Percentiles rank a stretch among this genome's conserved stretches.
phyloP scores from a whole-genome alignment of 2,113 vertebrate genomes.

The Tiliqua scincoides region DNA sequence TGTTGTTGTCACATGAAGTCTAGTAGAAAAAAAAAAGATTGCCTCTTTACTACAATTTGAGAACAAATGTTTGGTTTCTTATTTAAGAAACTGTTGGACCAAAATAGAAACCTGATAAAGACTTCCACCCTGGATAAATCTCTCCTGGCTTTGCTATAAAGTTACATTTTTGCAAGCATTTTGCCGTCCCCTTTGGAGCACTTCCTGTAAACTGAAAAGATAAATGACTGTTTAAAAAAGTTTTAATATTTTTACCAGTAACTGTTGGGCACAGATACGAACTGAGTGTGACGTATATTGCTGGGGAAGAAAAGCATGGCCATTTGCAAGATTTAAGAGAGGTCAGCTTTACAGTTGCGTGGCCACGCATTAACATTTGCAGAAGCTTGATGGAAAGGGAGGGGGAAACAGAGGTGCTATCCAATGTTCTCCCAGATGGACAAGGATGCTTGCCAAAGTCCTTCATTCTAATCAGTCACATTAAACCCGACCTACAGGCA shows the following conservation, averaged over 20 bases:
- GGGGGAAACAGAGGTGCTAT: conserved; percentile 15
- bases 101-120: no score
- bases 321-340: conserved; percentile 73
- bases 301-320: conserved; percentile 61
- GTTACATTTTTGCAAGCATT: not conserved
- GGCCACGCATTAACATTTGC: conserved; percentile 67
- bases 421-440: conserved; percentile 51
- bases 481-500: conserved; percentile 63
- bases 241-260: conserved; percentile 72
- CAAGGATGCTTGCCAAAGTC: conserved; percentile 63
- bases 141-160: not conserved
- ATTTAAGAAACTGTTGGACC: no score
- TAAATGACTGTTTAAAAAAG: conserved; percentile 54
- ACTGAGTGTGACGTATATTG: conserved; percentile 39
- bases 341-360: conserved; percentile 67
- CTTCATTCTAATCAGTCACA: conserved; percentile 62
- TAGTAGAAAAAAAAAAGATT: no score
- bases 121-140: no score
- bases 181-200: not conserved
- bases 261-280: conserved; percentile 21
- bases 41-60: no score
- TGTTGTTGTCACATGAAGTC: no score
- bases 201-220: conserved; percentile 67
- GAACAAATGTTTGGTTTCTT: no score
- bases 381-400: not conserved